Conservation (phyloP, 2,888 invertebrate species). For the Limnephilus rhombicus region DNA sequence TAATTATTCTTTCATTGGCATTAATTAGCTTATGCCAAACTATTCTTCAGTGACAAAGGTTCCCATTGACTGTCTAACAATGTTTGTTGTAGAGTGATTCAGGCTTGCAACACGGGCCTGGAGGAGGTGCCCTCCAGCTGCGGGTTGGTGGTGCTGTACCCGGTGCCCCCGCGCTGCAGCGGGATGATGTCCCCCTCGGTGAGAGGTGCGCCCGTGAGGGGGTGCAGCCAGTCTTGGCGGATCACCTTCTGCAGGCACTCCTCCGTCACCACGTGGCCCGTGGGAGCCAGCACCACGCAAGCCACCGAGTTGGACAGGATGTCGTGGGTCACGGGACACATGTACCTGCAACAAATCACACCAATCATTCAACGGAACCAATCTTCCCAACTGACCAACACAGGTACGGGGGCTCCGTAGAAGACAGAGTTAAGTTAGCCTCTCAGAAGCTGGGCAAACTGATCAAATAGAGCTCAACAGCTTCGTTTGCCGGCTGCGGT, state of each 20-base stretch:
- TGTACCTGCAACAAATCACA: slow-evolving; percentile 81
- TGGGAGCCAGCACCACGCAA: slow-evolving; percentile 93
- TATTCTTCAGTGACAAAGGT: too few relatives aligned
- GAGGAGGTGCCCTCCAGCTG: slow-evolving; percentile 90
- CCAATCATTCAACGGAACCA: neutral
- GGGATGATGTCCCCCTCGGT: slow-evolving; percentile 95
- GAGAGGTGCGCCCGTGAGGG: slow-evolving; percentile 89
- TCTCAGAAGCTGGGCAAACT: too few relatives aligned
- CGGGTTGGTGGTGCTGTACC: slow-evolving; percentile 92
- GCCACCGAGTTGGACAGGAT: slow-evolving; percentile 96
- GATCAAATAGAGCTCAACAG: too few relatives aligned
- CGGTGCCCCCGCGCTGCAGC: slow-evolving; percentile 96
- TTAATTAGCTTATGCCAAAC: too few relatives aligned
- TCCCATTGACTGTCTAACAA: too few relatives aligned
- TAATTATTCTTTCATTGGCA: too few relatives aligned
- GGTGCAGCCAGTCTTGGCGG: slow-evolving; percentile 97
- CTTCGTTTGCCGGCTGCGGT: too few relatives aligned
- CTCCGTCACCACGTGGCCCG: slow-evolving; percentile 76
- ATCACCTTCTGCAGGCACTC: slow-evolving; percentile 98
- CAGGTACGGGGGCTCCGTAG: too few relatives aligned
- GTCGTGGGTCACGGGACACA: slow-evolving; percentile 98
- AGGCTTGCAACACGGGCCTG: slow-evolving; percentile 90
- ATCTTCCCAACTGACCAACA: too few relatives aligned
- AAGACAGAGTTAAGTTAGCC: too few relatives aligned
- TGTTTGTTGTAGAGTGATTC: slow-evolving; percentile 67